A percentile compares a stretch with the other conserved stretches of the same genome.
Evolutionary conservation across 2,797 vertebrate genomes (phyloP).

Genomic region (Varecia variegata): DNA sequence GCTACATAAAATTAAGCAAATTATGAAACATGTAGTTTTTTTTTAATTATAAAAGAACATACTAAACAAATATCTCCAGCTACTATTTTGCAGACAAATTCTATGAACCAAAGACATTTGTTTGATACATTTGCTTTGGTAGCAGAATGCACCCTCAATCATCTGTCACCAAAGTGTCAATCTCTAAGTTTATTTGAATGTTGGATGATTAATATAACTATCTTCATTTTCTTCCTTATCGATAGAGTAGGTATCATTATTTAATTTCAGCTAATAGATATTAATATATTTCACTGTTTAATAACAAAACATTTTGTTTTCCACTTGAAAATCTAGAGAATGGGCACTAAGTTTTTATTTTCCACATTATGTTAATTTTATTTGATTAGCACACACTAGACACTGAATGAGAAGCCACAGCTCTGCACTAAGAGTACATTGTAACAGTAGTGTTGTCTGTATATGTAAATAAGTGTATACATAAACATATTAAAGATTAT

Average conservation of each 20-base stretch:
- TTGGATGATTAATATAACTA: background rate
- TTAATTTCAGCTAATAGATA: slow-evolving; percentile 17
- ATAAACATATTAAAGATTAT: background rate
- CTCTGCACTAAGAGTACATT: background rate
- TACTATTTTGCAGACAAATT: slow-evolving; percentile 33
- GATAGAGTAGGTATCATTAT: background rate
- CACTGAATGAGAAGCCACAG: background rate
- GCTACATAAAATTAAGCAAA: background rate
- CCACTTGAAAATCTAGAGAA: background rate
- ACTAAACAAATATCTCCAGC: background rate
- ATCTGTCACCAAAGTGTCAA: background rate
- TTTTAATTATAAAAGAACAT: background rate
- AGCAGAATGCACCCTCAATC: slow-evolving; percentile 3
- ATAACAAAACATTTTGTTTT: background rate
- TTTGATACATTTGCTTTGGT: slow-evolving; percentile 23
- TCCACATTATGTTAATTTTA: background rate
- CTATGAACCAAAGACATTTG: background rate
- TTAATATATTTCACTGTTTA: slow-evolving; percentile 23
- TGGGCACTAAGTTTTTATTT: background rate
- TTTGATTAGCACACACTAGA: background rate
- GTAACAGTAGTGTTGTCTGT: background rate
- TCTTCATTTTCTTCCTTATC: slow-evolving; percentile 33
- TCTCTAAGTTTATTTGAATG: slow-evolving; percentile 32
- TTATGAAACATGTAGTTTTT: slow-evolving; percentile 23
- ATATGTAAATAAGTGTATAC: background rate